A percentile compares a stretch with the other conserved stretches of the same genome.
Conservation (phyloP, 2,888 invertebrate species). For the Mylabris sibirica region DNA sequence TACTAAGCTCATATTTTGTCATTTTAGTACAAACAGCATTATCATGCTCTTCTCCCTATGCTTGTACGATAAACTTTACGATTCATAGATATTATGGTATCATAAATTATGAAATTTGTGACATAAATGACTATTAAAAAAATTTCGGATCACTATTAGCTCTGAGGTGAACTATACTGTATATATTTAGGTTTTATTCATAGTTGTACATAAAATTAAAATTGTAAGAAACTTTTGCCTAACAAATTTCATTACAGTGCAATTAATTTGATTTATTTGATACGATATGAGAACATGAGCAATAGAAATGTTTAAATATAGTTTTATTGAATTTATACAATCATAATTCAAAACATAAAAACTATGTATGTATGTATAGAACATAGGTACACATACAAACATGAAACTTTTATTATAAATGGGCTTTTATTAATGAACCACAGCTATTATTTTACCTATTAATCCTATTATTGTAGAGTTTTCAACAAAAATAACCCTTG, state of each 20-base stretch:
- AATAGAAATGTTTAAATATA: background rate
- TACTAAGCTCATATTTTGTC: too few relatives aligned
- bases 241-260: background rate
- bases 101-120: too few relatives aligned
- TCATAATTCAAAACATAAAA: background rate
- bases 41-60: too few relatives aligned
- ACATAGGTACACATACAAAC: background rate
- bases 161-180: background rate
- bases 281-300: background rate
- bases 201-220: background rate
- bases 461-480: background rate
- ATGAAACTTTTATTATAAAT: background rate
- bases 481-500: background rate
- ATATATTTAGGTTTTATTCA: background rate
- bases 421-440: background rate
- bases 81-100: too few relatives aligned
- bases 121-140: too few relatives aligned
- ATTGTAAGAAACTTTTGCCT: background rate
- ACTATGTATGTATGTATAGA: background rate
- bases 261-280: conserved; percentile 8
- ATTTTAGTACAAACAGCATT: too few relatives aligned
- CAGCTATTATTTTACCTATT: background rate
- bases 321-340: background rate
- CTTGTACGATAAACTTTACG: too few relatives aligned
- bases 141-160: too few relatives aligned